A percentile compares a stretch with the other conserved stretches of the same genome.
Conservation (phyloP, 2,888 invertebrate genomes). For the Azorinus chamasolen region DNA sequence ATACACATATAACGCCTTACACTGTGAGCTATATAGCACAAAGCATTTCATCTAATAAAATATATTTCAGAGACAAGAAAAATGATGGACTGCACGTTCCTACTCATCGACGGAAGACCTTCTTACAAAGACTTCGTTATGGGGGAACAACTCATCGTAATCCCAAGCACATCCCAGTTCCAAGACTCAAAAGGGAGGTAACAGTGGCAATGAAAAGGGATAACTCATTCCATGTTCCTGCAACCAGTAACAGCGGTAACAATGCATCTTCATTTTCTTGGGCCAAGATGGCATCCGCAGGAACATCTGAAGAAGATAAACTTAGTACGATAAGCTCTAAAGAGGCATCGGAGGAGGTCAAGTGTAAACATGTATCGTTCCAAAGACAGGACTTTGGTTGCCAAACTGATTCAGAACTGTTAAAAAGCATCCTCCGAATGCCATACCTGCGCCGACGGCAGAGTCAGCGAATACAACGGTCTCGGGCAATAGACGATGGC, state of each 20-base stretch:
- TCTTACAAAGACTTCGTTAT: slow-evolving; percentile 47
- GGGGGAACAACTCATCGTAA: slow-evolving; percentile 31
- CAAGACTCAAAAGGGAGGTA: slow-evolving; percentile 29
- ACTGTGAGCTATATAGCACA: too few relatives aligned
- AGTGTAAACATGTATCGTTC: slow-evolving; percentile 45
- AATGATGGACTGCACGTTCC: slow-evolving; percentile 48
- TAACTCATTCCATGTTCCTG: slow-evolving; percentile 70
- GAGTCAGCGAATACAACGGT: slow-evolving; percentile 51
- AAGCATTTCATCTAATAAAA: too few relatives aligned
- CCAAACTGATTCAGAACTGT: slow-evolving; percentile 72
- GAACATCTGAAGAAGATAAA: slow-evolving; percentile 63
- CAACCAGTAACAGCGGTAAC: slow-evolving; percentile 18
- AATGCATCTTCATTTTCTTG: slow-evolving; percentile 64
- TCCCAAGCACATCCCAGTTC: slow-evolving; percentile 34
- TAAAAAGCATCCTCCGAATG: slow-evolving; percentile 52
- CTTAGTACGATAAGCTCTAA: slow-evolving; percentile 68
- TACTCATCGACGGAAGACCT: slow-evolving; percentile 30
- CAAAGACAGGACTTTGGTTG: slow-evolving; percentile 62
- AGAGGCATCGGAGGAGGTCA: slow-evolving; percentile 63
- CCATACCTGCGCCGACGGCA: slow-evolving; percentile 50
- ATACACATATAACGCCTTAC: too few relatives aligned
- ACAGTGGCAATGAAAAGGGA: slow-evolving; percentile 58
- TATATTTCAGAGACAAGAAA: slow-evolving; percentile 65
- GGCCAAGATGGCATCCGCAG: slow-evolving; percentile 61
- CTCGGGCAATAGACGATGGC: slow-evolving; percentile 50